A percentile compares a stretch with the other conserved stretches of the same genome.
Evolutionary conservation across 2,113 vertebrate species (phyloP).

Genomic region (Lethenteron reissneri): DNA sequence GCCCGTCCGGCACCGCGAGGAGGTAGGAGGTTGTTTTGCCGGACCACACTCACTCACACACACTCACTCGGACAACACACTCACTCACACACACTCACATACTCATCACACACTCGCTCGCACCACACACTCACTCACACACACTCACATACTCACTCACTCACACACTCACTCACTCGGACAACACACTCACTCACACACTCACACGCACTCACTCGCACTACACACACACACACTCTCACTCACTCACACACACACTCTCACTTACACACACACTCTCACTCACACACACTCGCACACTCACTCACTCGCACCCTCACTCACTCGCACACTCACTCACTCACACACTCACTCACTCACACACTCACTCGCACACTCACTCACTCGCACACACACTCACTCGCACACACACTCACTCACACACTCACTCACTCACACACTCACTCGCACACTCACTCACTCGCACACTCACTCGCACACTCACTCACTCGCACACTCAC

Average conservation of each 20-base stretch:
- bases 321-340: not conserved
- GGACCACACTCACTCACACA: not conserved
- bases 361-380: too few relatives aligned
- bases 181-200: constrained; percentile 3
- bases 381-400: not conserved
- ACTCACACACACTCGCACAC: not conserved
- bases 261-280: too few relatives aligned
- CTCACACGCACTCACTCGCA: not conserved
- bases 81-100: not conserved
- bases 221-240: not conserved
- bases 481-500: not conserved
- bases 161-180: not conserved
- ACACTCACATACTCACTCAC: not conserved
- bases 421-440: too few relatives aligned
- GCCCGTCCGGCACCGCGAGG: too few relatives aligned
- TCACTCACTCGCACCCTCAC: not conserved
- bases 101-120: not conserved
- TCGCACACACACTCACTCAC: not conserved
- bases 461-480: not conserved
- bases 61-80: not conserved
- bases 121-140: not conserved
- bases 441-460: not conserved
- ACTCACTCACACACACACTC: not conserved
- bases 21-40: too few relatives aligned
- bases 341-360: not conserved